Evolutionary conservation across 2,888 invertebrate species (phyloP).

Genomic region (Leucoptera coffeella): DNA sequence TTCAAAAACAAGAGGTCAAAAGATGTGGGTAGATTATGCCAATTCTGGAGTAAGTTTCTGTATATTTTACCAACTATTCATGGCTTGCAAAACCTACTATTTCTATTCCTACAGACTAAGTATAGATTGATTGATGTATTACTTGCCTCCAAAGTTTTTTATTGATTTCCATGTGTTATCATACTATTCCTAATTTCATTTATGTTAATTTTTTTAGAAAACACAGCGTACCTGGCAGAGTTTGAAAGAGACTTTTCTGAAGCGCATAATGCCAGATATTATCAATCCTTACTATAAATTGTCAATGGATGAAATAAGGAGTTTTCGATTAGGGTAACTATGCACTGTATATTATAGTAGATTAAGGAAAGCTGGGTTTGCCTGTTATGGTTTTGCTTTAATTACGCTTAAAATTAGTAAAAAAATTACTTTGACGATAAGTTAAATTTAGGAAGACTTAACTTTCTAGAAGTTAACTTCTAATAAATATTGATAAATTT

Average conservation of each 20-base stretch:
- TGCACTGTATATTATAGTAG: too few relatives aligned
- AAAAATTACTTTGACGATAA: too few relatives aligned
- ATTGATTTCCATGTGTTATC: too few relatives aligned
- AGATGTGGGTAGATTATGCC: constrained; percentile 38
- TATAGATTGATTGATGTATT: too few relatives aligned
- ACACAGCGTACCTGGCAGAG: constrained; percentile 44
- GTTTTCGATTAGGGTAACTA: constrained; percentile 35
- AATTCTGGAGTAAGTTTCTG: constrained; percentile 18
- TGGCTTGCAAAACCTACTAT: too few relatives aligned
- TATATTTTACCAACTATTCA: background rate
- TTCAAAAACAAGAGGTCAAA: constrained; percentile 24
- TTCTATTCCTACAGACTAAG: too few relatives aligned
- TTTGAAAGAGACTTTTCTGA: constrained; percentile 39
- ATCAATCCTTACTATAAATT: constrained; percentile 37
- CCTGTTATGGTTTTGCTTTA: too few relatives aligned
- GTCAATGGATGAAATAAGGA: constrained; percentile 20
- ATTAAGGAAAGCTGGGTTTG: constrained; percentile 33
- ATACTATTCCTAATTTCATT: too few relatives aligned
- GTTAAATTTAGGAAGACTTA: background rate
- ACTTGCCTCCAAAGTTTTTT: too few relatives aligned
- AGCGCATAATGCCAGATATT: constrained; percentile 37
- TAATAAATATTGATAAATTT: too few relatives aligned
- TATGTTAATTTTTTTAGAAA: constrained; percentile 13
- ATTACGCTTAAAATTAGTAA: too few relatives aligned
- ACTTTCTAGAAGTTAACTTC: too few relatives aligned